Base-by-base conservation (phyloP, 1,140 invertebrate genomes). In the Lordiphosa stackelbergi region DNA sequence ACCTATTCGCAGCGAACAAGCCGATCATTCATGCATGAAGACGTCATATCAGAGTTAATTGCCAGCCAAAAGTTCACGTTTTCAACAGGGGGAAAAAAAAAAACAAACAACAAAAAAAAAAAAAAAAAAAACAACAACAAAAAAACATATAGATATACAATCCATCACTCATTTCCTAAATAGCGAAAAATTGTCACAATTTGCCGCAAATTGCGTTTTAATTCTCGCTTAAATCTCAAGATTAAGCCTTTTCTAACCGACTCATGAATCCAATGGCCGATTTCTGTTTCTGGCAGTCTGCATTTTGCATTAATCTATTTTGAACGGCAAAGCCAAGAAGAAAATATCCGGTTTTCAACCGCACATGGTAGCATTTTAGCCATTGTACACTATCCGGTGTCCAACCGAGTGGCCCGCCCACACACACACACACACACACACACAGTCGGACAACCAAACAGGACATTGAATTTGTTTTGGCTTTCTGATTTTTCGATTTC, bases 381-480 rank as follows among this genome's bases (percentile, higher is more conserved):
- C 74, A 78, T 74, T 51, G 74, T 78, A 57, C 74, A 41, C 55
- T 42, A 22, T 53, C 53, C 57, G 49, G 36, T 53, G 42, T 68
- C 60, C 52, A 61, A 69, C 55, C 58, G 66, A 75, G 62, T 74
- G 62, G 68, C 49, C 54, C 38, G 43, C 24, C 43, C 43, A 12
- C 51, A 41, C 41, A 37, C 55, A 41, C 16, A 51, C 19, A 38
- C 36, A 70, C 11, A 45, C 40, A 37, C 28, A 41, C 34, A 40
- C 16, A 62, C 38, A 36, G 28, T 49, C 38, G 35, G 22, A 66
- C 74, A 71, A 79, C 81, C 75, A 47, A 59, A 68, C 75, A 74
- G 75, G 77, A 83, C 75, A 79, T 83, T 79, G 75, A 79, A 83
- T 79, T 83, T 83, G 72, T 83, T 79, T 79, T 83, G 71, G 75